phyloP scores from a whole-genome alignment of 2,113 vertebrate species.

The Crotalus horridus region DNA sequence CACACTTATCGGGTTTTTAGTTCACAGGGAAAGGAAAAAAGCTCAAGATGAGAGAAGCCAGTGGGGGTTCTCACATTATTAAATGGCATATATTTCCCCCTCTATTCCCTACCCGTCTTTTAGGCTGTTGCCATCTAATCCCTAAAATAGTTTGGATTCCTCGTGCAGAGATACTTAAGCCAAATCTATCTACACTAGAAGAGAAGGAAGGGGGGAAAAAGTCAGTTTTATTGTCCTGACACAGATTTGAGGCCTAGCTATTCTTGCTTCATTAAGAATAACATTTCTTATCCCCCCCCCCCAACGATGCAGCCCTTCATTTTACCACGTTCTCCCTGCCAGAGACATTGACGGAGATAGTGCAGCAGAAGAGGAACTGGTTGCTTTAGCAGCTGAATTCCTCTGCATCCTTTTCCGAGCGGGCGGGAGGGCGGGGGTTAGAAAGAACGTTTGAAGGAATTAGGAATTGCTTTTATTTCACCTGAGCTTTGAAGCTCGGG shows the following conservation, averaged over 20 bases:
- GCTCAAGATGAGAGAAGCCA: neutral
- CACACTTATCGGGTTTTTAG: neutral
- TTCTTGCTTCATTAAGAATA: neutral
- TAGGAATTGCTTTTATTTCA: neutral
- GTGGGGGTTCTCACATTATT: neutral
- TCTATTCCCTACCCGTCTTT: neutral
- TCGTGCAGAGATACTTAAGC: neutral
- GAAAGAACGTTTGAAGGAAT: neutral
- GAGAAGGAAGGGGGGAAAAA: too few relatives aligned
- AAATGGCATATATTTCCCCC: neutral
- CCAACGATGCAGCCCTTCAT: neutral
- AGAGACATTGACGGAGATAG: neutral
- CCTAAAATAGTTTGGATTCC: neutral
- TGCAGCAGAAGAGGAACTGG: neutral
- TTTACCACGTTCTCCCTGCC: neutral
- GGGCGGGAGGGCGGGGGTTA: neutral
- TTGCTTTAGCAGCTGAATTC: neutral
- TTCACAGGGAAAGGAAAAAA: neutral
- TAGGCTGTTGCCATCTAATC: neutral
- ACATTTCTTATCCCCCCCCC: neutral
- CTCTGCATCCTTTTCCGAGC: neutral
- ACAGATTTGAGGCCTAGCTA: neutral
- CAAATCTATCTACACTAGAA: neutral
- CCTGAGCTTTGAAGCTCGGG: neutral
- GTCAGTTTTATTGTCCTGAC: neutral